phyloP scores from a whole-genome alignment of 2,888 invertebrate genomes.

The Auanema freiburgensis region DNA sequence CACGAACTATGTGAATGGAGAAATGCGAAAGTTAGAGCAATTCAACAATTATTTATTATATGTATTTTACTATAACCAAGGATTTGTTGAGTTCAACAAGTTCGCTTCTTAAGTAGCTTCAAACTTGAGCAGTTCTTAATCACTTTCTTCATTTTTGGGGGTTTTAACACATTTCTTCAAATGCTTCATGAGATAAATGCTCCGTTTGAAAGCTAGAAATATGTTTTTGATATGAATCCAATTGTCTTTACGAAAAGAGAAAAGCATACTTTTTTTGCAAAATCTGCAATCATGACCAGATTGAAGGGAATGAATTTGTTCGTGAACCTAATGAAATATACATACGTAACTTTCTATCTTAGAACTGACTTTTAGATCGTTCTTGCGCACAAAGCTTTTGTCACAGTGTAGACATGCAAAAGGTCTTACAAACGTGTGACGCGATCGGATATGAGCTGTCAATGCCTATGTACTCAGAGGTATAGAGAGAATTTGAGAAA shows the following conservation, averaged over 20 bases:
- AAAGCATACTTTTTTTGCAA: constrained; percentile 1
- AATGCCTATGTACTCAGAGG: constrained; percentile 26
- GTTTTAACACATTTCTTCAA: neutral
- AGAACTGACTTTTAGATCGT: constrained; percentile 27
- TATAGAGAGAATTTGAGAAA: neutral
- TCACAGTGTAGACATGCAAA: constrained; percentile 29
- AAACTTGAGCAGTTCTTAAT: too few relatives aligned
- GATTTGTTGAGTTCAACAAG: too few relatives aligned
- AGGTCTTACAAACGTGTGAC: constrained; percentile 38
- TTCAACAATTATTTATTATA: too few relatives aligned
- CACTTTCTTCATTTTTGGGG: too few relatives aligned
- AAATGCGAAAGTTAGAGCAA: too few relatives aligned
- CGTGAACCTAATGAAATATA: neutral
- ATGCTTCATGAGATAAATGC: constrained; percentile 1
- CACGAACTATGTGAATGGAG: too few relatives aligned
- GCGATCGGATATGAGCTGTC: constrained; percentile 40
- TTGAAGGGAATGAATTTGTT: neutral
- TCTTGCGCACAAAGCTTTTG: constrained; percentile 26
- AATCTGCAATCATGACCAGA: neutral
- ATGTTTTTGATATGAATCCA: neutral
- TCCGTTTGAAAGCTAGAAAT: constrained; percentile 1
- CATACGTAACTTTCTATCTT: too few relatives aligned
- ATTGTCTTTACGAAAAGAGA: neutral
- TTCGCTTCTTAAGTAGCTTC: too few relatives aligned
- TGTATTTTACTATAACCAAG: too few relatives aligned